phyloP scores from a whole-genome alignment of 2,113 vertebrate species.

The Eclectus roratus region DNA sequence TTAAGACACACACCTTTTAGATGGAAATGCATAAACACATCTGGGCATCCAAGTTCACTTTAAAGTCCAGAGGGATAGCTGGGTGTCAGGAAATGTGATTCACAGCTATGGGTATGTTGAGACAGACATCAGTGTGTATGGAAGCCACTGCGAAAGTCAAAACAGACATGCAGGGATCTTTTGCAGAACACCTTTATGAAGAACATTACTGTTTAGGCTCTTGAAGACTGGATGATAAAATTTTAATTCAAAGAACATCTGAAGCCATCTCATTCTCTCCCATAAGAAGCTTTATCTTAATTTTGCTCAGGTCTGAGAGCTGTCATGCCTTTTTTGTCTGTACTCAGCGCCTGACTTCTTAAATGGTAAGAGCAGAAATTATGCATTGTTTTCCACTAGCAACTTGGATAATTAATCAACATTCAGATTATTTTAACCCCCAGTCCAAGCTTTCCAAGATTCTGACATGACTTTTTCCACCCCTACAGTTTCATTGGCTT shows the following conservation, averaged over 20 bases:
- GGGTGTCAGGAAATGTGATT: not conserved
- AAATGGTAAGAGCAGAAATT: not conserved
- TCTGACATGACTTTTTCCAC: not conserved
- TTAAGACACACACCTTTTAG: not conserved
- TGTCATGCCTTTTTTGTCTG: not conserved
- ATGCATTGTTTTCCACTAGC: not conserved
- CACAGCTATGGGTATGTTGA: not conserved
- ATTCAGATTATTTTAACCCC: not conserved
- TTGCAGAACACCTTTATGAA: not conserved
- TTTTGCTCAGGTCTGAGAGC: not conserved
- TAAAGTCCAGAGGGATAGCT: not conserved
- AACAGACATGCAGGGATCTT: not conserved
- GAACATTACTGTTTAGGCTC: not conserved
- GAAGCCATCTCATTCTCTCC: not conserved
- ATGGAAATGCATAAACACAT: not conserved
- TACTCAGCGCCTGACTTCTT: not conserved
- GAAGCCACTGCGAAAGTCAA: not conserved
- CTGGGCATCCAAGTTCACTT: not conserved
- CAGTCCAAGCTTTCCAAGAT: not conserved
- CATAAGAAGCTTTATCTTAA: not conserved
- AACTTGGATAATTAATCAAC: not conserved
- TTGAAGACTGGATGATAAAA: not conserved
- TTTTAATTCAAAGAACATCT: not conserved
- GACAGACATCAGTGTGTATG: not conserved
- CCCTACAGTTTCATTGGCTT: not conserved